These are phyloP conservation scores for Heliconius himera DNA, from an alignment of 1,140 invertebrate species.

Conservation along the genomic window DNA sequence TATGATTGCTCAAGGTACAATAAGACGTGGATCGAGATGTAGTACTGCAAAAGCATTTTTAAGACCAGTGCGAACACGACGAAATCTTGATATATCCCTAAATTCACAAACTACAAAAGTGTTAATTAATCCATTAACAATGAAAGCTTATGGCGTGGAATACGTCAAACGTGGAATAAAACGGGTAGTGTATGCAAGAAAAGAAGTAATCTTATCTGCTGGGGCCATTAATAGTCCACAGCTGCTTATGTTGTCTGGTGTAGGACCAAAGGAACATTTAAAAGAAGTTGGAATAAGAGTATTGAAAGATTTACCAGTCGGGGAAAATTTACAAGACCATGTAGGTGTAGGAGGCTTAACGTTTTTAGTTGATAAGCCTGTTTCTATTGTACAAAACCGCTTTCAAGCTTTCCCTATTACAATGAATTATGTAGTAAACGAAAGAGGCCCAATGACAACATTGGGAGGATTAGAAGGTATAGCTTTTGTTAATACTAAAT, in stretches of 20 bases:
- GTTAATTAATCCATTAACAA: slow-evolving; percentile 87
- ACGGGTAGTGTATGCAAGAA: slow-evolving; percentile 85
- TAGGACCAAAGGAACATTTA: slow-evolving; percentile 90
- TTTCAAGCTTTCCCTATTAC: slow-evolving; percentile 89
- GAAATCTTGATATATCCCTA: slow-evolving; percentile 90
- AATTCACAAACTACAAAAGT: slow-evolving; percentile 89
- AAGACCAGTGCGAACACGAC: slow-evolving; percentile 87
- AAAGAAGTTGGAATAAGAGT: slow-evolving; percentile 86
- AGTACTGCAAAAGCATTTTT: slow-evolving; percentile 95
- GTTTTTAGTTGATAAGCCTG: slow-evolving; percentile 89
- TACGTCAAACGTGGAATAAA: slow-evolving; percentile 87
- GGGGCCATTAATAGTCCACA: slow-evolving; percentile 91
- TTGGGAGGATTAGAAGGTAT: slow-evolving; percentile 92
- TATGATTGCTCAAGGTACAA: slow-evolving; percentile 95
- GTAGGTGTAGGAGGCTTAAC: slow-evolving; percentile 91
- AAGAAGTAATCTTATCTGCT: slow-evolving; percentile 90
- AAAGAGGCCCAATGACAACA: slow-evolving; percentile 91
- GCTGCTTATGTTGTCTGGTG: slow-evolving; percentile 93
- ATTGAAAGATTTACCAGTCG: slow-evolving; percentile 88
- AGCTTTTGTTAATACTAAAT: slow-evolving; percentile 92
- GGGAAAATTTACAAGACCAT: slow-evolving; percentile 91
- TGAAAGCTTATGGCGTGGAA: slow-evolving; percentile 88
- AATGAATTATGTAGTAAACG: slow-evolving; percentile 89
- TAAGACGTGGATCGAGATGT: slow-evolving; percentile 91
- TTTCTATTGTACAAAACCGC: slow-evolving; percentile 87